Conservation (phyloP, 2,113 vertebrate genomes). For the Pygoscelis adeliae region DNA sequence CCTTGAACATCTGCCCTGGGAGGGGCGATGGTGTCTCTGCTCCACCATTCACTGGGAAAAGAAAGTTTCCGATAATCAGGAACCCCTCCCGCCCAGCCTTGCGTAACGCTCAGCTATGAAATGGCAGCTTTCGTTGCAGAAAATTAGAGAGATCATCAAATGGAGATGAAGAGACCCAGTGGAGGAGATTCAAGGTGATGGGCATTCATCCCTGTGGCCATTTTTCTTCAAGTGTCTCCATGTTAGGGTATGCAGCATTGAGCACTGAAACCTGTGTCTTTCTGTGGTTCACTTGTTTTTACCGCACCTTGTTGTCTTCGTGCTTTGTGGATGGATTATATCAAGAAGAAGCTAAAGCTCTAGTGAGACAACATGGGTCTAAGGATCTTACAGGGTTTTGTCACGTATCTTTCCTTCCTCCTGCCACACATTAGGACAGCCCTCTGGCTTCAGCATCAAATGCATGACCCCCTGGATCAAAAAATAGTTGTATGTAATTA, state of each 20-base stretch:
- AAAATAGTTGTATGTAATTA: not conserved
- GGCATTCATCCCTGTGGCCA: not conserved
- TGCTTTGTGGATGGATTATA: not conserved
- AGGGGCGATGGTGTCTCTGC: not conserved
- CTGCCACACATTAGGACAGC: not conserved
- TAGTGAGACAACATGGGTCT: not conserved
- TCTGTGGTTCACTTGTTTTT: not conserved
- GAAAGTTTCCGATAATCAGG: not conserved
- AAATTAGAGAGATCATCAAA: not conserved
- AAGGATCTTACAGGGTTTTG: not conserved
- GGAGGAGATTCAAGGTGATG: not conserved
- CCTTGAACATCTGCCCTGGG: not conserved
- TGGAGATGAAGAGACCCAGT: not conserved
- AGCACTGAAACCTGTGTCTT: not conserved
- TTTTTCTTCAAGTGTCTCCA: not conserved
- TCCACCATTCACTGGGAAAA: not conserved
- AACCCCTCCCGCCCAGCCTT: not conserved
- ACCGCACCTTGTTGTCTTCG: fast-evolving
- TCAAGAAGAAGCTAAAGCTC: not conserved
- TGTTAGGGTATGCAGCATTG: not conserved
- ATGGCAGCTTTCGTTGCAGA: not conserved
- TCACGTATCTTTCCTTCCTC: not conserved
- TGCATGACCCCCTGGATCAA: not conserved
- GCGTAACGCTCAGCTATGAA: not conserved
- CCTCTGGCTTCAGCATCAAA: not conserved